Evolutionary conservation across 1,140 invertebrate species (phyloP).

Genomic region (Danaus melanippus): DNA sequence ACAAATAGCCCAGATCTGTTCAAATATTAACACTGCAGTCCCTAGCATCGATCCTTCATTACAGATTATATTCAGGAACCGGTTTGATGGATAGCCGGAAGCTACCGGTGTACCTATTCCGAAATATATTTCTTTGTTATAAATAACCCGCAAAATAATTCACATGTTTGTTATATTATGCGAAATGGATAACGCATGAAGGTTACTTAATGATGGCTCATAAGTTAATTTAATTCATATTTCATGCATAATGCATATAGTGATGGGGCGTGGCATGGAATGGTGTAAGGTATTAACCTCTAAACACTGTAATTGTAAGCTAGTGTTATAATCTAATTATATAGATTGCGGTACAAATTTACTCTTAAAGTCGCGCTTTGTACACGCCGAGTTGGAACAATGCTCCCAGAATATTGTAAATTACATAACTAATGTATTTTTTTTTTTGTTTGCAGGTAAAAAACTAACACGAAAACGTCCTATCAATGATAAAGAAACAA

Average conservation of each 20-base stretch:
- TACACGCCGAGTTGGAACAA: background rate
- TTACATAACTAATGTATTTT: background rate
- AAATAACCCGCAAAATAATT: no score
- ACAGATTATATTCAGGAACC: constrained; percentile 46
- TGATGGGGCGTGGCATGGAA: constrained; percentile 23
- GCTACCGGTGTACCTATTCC: no score
- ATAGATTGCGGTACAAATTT: constrained; percentile 10
- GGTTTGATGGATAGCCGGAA: constrained; percentile 52
- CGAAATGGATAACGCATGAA: constrained; percentile 6
- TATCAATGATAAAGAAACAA: no score
- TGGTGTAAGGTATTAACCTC: constrained; percentile 26
- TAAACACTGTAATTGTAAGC: constrained; percentile 27
- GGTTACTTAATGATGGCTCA: constrained; percentile 16
- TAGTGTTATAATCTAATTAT: constrained; percentile 20
- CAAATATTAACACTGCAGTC: constrained; percentile 17
- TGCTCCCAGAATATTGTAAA: background rate
- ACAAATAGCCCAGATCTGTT: constrained; percentile 18
- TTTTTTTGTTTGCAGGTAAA: constrained; percentile 13
- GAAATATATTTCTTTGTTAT: no score
- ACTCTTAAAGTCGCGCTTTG: background rate
- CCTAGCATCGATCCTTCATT: constrained; percentile 31
- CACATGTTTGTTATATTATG: background rate
- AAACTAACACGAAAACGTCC: background rate
- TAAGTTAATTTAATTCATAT: constrained; percentile 31
- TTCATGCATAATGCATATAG: constrained; percentile 33